Evolutionary conservation across 2,888 invertebrate species (phyloP).

Genomic region (Aphidoletes aphidimyza): DNA sequence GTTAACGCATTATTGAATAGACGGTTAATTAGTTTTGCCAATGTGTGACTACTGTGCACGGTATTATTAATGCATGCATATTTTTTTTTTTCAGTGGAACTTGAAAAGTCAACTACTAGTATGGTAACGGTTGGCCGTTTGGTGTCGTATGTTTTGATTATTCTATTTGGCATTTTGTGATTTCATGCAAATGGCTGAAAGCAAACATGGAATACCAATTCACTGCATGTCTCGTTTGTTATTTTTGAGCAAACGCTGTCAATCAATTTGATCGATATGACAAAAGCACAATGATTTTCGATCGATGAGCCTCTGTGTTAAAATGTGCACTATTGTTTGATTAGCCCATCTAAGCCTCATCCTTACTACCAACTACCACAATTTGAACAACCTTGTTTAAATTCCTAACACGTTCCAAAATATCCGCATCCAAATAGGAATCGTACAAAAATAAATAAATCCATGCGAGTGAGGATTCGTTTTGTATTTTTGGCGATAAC

Average conservation of each 20-base stretch:
- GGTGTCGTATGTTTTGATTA: too few relatives aligned
- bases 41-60: background rate
- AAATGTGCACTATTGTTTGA: background rate
- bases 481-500: background rate
- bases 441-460: background rate
- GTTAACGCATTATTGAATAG: background rate
- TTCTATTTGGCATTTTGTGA: background rate
- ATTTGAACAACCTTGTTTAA: conserved; percentile 1
- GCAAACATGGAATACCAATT: conserved; percentile 6
- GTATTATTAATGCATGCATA: background rate
- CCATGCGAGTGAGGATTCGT: background rate
- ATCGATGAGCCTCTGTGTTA: background rate
- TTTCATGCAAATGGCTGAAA: background rate
- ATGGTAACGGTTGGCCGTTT: too few relatives aligned
- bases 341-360: background rate
- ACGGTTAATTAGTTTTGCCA: conserved; percentile 28
- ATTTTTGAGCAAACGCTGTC: background rate
- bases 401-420: conserved; percentile 10
- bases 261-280: conserved; percentile 27
- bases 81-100: background rate
- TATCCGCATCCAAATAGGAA: conserved; percentile 6
- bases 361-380: background rate
- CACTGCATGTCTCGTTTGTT: background rate
- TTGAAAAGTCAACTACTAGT: too few relatives aligned
- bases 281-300: background rate